Conservation (phyloP, 1,140 invertebrate genomes). For the Zaprionus africanus region DNA sequence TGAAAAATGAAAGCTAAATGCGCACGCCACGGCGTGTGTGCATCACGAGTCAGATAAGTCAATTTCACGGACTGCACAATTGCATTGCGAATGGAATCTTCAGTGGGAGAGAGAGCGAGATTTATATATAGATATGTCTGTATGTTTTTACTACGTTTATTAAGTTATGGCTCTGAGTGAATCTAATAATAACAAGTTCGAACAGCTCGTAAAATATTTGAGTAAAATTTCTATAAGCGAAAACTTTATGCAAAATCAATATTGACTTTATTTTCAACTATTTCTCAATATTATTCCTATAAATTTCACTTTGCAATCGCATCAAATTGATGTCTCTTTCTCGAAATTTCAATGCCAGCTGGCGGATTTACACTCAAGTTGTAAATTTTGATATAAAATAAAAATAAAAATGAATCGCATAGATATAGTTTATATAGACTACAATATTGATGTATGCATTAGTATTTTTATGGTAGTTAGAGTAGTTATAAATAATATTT, state of each 20-base stretch:
- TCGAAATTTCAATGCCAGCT: too few species aligned
- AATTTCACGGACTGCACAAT: slow-evolving; percentile 19
- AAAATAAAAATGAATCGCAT: too few species aligned
- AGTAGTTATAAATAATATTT: too few species aligned
- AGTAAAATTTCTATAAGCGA: not conserved
- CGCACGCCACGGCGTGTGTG: slow-evolving; percentile 2
- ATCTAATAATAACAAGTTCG: not conserved
- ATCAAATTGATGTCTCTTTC: too few species aligned
- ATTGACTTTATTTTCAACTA: not conserved
- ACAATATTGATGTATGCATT: too few species aligned
- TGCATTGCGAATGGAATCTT: slow-evolving; percentile 17
- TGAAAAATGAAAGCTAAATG: slow-evolving; percentile 28
- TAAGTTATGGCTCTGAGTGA: not conserved
- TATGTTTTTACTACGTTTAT: not conserved
- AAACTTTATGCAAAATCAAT: not conserved
- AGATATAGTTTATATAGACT: too few species aligned
- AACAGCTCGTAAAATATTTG: not conserved
- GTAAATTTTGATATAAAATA: too few species aligned
- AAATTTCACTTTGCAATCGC: not conserved
- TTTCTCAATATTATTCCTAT: not conserved
- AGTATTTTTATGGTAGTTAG: too few species aligned
- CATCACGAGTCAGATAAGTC: slow-evolving; percentile 29
- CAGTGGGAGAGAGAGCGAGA: not conserved
- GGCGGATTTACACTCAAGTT: too few species aligned
- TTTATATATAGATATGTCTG: not conserved